Base-by-base conservation (phyloP, 2,888 invertebrate species). In the Clistopyga incitator region DNA sequence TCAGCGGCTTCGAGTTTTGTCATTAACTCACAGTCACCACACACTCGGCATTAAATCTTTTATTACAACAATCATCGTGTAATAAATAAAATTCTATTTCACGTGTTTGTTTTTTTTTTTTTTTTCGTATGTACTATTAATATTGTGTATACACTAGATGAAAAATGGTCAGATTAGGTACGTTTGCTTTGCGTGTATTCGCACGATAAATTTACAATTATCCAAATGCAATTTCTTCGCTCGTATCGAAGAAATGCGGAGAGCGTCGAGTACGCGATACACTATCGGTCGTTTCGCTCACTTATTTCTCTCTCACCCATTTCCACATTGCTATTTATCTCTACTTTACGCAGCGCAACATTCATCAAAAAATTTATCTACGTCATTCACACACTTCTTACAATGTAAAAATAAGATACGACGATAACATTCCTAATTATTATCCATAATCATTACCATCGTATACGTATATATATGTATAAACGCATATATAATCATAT, bases 171-270 rank as follows among this genome's bases (percentile, higher is more conserved):
- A 74, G 72, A 61, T 82, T 82, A 64, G 82, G 68, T 78, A 82
- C 72, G 78, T 78, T 82, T 82, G 59, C 54, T 81, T 82, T 78
- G 67, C 77, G 77, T 82, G 68, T 82, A 74, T 74, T 72, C 61
- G 81, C 78, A 68, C 77, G 78, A 78, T 74, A 78, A 82, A 82
- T 82, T 82, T 82, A 82, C 82, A 82, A 65, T 82, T 82, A 77
- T 74, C 67, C 61, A 78, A 78, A 82, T 68, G 64, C 64, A 20
- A 18, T 61, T 61, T 34, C 74, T 64, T 38, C 54, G 23, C 52
- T 61, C 56, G 23, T 45, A 56, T 47, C 61, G 42, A 59, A 42
- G 45, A 25, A 34, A 34, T 18, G 34, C n/a, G 38, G 18, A 29
- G 25, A 72, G 54, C 34, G 20, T 15, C 72, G 72, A 72, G 20